These are phyloP conservation scores for Endotricha flammealis DNA, from an alignment of 2,888 invertebrate species.

Conservation along the genomic window DNA sequence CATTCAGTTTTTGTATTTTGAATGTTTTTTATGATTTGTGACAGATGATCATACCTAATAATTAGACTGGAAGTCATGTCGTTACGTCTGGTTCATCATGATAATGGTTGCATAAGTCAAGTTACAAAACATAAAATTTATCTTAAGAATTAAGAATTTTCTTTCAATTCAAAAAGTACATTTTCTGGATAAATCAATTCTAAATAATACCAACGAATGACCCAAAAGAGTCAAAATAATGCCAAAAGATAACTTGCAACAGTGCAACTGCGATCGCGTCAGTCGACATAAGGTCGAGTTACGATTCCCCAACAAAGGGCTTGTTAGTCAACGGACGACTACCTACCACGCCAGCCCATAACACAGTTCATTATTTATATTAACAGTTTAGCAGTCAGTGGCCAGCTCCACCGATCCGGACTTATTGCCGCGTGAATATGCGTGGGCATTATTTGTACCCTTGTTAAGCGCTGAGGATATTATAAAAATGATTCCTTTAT, in stretches of 20 bases:
- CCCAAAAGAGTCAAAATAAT: constrained; percentile 26
- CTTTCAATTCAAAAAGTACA: too few relatives aligned
- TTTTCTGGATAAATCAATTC: too few relatives aligned
- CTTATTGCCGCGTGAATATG: constrained; percentile 74
- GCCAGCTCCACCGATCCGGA: constrained; percentile 60
- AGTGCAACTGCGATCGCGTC: constrained; percentile 20
- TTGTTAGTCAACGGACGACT: constrained; percentile 69
- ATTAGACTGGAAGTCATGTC: too few relatives aligned
- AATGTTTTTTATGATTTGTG: too few relatives aligned
- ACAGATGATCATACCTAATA: too few relatives aligned
- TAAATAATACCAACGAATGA: constrained; percentile 17
- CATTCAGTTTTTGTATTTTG: too few relatives aligned
- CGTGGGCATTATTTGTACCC: constrained; percentile 77
- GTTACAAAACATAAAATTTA: too few relatives aligned
- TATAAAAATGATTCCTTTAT: constrained; percentile 78
- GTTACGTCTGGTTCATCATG: too few relatives aligned
- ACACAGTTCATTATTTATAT: constrained; percentile 78
- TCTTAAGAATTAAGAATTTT: too few relatives aligned
- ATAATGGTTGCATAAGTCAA: too few relatives aligned
- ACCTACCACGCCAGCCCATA: constrained; percentile 66
- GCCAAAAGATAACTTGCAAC: constrained; percentile 24
- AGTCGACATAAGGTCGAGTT: constrained; percentile 31
- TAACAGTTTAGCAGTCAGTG: constrained; percentile 77
- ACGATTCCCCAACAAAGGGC: constrained; percentile 58
- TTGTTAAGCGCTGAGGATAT: constrained; percentile 77